Conservation (phyloP, 2,888 invertebrate species). For the Caenorhabditis macrosperma region DNA sequence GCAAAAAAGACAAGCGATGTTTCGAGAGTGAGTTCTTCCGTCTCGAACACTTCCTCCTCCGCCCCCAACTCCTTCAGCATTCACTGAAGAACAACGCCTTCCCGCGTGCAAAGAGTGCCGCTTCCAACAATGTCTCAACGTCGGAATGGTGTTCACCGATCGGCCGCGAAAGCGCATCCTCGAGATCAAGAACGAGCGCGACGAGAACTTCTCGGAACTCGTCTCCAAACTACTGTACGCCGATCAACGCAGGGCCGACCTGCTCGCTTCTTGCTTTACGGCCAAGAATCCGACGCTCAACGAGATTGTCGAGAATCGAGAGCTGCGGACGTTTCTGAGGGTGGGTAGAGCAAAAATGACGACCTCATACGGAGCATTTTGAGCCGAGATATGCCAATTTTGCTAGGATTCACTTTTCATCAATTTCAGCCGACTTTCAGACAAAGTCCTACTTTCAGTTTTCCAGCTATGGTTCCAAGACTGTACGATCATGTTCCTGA, state of each 20-base stretch:
- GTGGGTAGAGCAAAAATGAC: too few species aligned
- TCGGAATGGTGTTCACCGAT: conserved; percentile 20
- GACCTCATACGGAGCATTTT: too few species aligned
- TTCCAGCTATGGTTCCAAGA: too few species aligned
- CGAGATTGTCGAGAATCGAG: conserved; percentile 6
- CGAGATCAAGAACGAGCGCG: background rate
- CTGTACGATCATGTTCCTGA: too few species aligned
- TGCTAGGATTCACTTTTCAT: too few species aligned
- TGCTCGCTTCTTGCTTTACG: conserved; percentile 10
- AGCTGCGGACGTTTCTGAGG: conserved; percentile 2
- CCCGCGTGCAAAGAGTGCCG: conserved; percentile 29
- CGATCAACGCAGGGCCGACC: background rate
- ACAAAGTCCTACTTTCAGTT: too few species aligned
- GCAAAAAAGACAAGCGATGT: background rate
- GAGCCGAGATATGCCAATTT: too few species aligned
- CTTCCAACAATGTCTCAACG: background rate
- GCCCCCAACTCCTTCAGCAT: background rate
- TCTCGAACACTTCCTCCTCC: background rate
- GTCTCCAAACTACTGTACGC: conserved; percentile 1
- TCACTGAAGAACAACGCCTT: background rate
- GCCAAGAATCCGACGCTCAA: conserved; percentile 2
- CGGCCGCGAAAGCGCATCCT: conserved; percentile 6
- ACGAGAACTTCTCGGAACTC: background rate
- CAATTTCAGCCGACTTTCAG: too few species aligned
- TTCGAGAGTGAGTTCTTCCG: background rate